Evolutionary conservation across 2,888 invertebrate genomes (phyloP).

Genomic region (Epinotia ramella): DNA sequence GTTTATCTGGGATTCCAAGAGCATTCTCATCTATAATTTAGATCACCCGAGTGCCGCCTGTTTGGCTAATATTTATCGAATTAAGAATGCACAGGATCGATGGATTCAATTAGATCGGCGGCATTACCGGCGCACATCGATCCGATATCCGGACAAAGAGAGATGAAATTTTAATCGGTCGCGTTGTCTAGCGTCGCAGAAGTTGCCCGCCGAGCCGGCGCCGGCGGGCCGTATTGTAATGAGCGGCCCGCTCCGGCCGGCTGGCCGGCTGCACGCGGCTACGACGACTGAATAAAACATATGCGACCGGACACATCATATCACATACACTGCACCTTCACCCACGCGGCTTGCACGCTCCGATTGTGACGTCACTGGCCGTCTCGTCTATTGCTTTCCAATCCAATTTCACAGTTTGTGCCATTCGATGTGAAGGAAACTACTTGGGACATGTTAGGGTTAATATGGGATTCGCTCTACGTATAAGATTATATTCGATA

Average conservation of each 20-base stretch:
- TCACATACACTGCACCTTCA: constrained; percentile 38
- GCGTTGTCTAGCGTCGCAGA: constrained; percentile 72
- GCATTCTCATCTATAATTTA: constrained; percentile 1
- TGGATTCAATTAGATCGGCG: constrained; percentile 71
- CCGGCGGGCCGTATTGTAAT: constrained; percentile 71
- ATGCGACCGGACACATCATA: constrained; percentile 40
- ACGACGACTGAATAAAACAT: constrained; percentile 55
- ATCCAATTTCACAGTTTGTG: constrained; percentile 15
- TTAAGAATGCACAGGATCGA: constrained; percentile 56
- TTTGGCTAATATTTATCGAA: constrained; percentile 48
- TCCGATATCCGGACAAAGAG: constrained; percentile 79
- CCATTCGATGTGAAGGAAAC: constrained; percentile 5
- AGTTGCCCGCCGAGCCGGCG: constrained; percentile 69
- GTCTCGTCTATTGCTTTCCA: constrained; percentile 22
- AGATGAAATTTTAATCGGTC: constrained; percentile 83
- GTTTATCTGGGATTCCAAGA: background rate
- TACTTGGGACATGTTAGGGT: background rate
- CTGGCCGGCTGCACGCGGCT: constrained; percentile 50
- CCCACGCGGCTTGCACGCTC: constrained; percentile 34
- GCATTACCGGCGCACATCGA: constrained; percentile 72
- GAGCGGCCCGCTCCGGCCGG: constrained; percentile 55
- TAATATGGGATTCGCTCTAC: background rate
- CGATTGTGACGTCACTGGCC: constrained; percentile 31
- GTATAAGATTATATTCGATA: background rate
- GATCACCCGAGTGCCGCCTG: constrained; percentile 6